A percentile compares a stretch with the other conserved stretches of the same genome.
Conservation (phyloP, 92 coral and sea anemone genomes). For the Parazoanthus swiftii region DNA sequence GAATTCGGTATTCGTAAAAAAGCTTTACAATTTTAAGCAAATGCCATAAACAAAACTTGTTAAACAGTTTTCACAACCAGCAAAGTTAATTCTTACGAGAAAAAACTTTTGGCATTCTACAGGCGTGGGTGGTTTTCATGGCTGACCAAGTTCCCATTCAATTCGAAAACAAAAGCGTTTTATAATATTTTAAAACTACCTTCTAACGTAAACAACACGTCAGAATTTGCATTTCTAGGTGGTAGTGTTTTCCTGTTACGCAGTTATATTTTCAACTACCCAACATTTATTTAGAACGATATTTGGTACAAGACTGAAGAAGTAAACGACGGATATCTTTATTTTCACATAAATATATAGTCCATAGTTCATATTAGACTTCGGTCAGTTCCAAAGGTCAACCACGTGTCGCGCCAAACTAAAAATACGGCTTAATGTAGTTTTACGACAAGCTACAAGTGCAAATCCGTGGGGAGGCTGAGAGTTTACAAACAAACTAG, state of each 20-base stretch:
- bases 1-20: not conserved
- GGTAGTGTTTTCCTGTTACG: not conserved
- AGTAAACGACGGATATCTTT: no score
- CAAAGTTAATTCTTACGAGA: not conserved
- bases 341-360: no score
- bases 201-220: not conserved
- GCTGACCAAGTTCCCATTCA: not conserved
- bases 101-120: slow-evolving; percentile 1
- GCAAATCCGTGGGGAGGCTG: not conserved
- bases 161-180: not conserved
- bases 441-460: not conserved
- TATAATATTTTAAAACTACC: not conserved
- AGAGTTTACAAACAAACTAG: not conserved
- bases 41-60: not conserved
- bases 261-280: no score
- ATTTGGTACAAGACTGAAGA: not conserved
- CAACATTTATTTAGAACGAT: no score
- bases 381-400: not conserved
- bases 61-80: not conserved
- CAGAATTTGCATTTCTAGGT: not conserved
- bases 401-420: not conserved
- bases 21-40: no score
- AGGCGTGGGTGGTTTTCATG: not conserved
- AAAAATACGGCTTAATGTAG: not conserved
- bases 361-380: not conserved